These are phyloP conservation scores for Anarrhichthys ocellatus DNA, from an alignment of 2,113 vertebrate species.

Conservation along the genomic window DNA sequence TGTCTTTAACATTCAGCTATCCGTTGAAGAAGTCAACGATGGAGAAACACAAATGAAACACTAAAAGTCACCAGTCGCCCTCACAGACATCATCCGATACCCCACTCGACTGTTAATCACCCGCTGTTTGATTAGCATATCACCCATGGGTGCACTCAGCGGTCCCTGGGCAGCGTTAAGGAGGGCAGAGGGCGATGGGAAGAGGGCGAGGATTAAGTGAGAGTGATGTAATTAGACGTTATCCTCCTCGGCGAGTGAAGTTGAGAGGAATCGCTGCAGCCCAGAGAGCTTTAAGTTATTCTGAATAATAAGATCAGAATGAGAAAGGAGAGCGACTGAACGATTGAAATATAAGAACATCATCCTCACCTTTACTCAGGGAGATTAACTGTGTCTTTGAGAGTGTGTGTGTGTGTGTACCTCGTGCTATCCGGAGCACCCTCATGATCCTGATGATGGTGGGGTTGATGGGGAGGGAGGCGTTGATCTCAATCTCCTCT, in stretches of 20 bases:
- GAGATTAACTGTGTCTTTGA: slow-evolving; percentile 40
- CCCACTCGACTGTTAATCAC: slow-evolving; percentile 57
- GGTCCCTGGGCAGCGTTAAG: slow-evolving; percentile 14
- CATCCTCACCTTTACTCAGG: neutral
- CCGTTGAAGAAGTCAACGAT: no score
- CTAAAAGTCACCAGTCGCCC: slow-evolving; percentile 9
- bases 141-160: slow-evolving; percentile 43
- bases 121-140: slow-evolving; percentile 53
- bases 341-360: neutral
- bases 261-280: slow-evolving; percentile 26
- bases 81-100: neutral
- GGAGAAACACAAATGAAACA: no score
- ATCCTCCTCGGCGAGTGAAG: slow-evolving; percentile 33
- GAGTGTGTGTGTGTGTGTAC: slow-evolving; percentile 76
- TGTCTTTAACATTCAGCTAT: no score
- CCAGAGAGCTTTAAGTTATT: slow-evolving; percentile 31
- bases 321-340: no score
- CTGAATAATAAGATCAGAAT: slow-evolving; percentile 26
- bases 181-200: slow-evolving; percentile 48
- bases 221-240: slow-evolving; percentile 66
- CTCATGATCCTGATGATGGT: slow-evolving; percentile 99
- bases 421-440: slow-evolving; percentile 94
- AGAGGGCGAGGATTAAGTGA: slow-evolving; percentile 45
- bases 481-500: slow-evolving; percentile 98
- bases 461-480: slow-evolving; percentile 96